A percentile compares a stretch with the other conserved stretches of the same genome.
Evolutionary conservation across 1,140 invertebrate species (phyloP).

Genomic region (Mamestra configurata): DNA sequence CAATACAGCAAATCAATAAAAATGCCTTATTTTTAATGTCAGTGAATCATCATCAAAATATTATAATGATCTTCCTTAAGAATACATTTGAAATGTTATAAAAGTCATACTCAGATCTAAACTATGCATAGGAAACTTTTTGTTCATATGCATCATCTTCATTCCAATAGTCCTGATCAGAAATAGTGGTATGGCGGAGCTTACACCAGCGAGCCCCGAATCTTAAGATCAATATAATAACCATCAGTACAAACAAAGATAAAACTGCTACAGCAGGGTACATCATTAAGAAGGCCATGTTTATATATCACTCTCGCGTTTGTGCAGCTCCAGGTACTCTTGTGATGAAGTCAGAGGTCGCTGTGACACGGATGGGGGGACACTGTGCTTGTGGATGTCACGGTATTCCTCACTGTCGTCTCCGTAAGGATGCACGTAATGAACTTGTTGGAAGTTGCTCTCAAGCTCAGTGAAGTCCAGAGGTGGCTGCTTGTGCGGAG

Average conservation of each 20-base stretch:
- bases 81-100: background rate
- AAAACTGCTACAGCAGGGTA: conserved; percentile 92
- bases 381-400: conserved; percentile 64
- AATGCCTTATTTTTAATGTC: too few relatives aligned
- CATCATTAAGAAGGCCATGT: conserved; percentile 91
- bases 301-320: conserved; percentile 95
- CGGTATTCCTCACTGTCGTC: conserved; percentile 72
- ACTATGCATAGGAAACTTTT: conserved; percentile 80
- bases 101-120: background rate
- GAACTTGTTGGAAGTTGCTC: conserved; percentile 76
- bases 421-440: conserved; percentile 66
- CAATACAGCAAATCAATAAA: too few relatives aligned
- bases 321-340: conserved; percentile 93
- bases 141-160: conserved; percentile 81
- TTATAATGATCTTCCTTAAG: too few relatives aligned
- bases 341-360: conserved; percentile 83
- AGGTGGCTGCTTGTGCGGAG: conserved; percentile 94
- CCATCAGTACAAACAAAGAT: conserved; percentile 91
- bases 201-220: conserved; percentile 91
- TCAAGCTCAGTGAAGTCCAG: conserved; percentile 93
- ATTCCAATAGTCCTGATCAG: conserved; percentile 77
- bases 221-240: conserved; percentile 92
- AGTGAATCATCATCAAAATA: background rate
- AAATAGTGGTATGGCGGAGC: conserved; percentile 90
- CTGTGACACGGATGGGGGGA: conserved; percentile 73